Conservation (phyloP, 2,888 invertebrate species). For the Sarcophaga carnaria region DNA sequence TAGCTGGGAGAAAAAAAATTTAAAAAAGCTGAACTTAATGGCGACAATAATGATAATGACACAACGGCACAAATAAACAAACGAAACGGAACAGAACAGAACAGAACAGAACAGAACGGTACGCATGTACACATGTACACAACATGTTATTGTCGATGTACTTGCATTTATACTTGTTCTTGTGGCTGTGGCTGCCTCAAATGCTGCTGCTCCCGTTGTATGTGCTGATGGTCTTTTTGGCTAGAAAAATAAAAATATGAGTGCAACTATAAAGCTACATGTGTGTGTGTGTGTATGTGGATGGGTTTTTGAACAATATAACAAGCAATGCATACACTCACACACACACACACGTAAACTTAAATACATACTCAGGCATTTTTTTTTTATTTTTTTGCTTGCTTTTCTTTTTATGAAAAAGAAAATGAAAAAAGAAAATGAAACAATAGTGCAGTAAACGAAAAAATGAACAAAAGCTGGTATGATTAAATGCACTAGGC, state of each 20-base stretch:
- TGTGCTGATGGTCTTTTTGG: conserved; percentile 62
- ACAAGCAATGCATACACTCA: conserved; percentile 27
- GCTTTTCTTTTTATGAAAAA: not conserved
- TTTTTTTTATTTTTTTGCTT: not conserved
- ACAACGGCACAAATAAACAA: conserved; percentile 58
- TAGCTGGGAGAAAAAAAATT: conserved; percentile 9
- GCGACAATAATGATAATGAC: conserved; percentile 78
- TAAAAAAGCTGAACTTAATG: conserved; percentile 74
- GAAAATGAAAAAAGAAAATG: conserved; percentile 39
- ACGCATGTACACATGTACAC: conserved; percentile 43
- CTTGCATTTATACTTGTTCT: not conserved
- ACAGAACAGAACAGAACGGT: conserved; percentile 40
- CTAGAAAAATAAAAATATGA: conserved; percentile 39
- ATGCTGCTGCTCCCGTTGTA: not conserved
- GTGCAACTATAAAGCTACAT: not conserved
- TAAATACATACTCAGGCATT: not conserved
- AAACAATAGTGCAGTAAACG: conserved; percentile 49
- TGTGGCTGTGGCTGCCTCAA: not conserved
- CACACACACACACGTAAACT: not conserved
- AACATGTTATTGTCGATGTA: conserved; percentile 31
- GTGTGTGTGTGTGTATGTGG: not conserved
- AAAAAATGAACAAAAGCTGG: conserved; percentile 61
- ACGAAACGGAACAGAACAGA: conserved; percentile 41
- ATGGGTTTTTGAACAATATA: conserved; percentile 27
- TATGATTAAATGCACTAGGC: conserved; percentile 61